Percentiles rank a stretch among this genome's conserved stretches.
Evolutionary conservation across 2,797 vertebrate genomes (phyloP).

Genomic region (Cynodonichthys magdalenae): DNA sequence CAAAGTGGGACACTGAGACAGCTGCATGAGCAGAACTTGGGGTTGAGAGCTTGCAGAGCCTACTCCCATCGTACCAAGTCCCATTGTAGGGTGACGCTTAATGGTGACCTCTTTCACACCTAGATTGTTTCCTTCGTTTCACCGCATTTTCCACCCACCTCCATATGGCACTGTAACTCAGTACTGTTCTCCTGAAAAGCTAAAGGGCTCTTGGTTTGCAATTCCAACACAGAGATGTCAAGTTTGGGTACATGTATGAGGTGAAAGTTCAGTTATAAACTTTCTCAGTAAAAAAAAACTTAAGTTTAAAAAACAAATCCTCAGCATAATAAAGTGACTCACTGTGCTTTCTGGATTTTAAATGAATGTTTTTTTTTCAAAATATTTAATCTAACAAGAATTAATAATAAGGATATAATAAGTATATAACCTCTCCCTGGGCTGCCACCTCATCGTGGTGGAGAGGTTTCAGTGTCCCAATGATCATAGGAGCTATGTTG

Average conservation of each 20-base stretch:
- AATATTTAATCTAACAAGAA: background rate
- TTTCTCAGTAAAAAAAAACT: conserved; percentile 20
- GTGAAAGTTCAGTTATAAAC: conserved; percentile 22
- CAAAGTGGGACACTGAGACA: conserved; percentile 47
- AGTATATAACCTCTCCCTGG: too few species aligned
- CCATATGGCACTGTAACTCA: conserved; percentile 61
- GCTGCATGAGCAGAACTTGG: conserved; percentile 15
- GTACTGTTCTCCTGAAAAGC: conserved; percentile 42
- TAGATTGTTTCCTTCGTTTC: conserved; percentile 49
- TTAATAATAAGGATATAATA: too few species aligned
- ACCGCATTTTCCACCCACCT: conserved; percentile 59
- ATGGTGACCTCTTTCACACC: conserved; percentile 50
- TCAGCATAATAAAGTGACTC: background rate
- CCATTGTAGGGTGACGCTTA: conserved; percentile 46
- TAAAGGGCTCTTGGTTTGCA: conserved; percentile 45
- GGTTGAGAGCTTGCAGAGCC: conserved; percentile 8
- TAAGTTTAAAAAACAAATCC: conserved; percentile 24
- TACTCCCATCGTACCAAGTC: conserved; percentile 45
- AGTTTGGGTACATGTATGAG: conserved; percentile 32
- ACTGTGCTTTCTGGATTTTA: background rate
- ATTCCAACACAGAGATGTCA: conserved; percentile 46
- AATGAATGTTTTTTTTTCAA: background rate
- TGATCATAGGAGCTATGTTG: too few species aligned
- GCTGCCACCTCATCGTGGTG: too few species aligned
- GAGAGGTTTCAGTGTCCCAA: too few species aligned